Conservation (phyloP, 2,113 vertebrate genomes). For the Oreochromis tanganicae region DNA sequence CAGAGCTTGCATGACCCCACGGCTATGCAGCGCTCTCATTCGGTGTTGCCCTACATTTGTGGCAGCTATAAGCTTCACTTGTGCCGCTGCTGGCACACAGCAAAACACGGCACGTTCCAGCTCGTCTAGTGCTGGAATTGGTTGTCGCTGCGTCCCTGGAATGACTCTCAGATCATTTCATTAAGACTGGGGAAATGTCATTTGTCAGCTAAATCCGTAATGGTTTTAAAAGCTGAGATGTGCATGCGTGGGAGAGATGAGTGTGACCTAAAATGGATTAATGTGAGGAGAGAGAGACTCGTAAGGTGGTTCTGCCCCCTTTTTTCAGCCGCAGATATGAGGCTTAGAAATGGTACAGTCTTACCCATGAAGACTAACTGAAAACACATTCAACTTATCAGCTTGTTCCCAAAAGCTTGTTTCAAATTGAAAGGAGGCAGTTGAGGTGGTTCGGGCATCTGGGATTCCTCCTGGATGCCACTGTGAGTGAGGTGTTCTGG, state of each 20-base stretch:
- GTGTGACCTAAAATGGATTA: constrained; percentile 15
- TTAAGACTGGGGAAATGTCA: constrained; percentile 4
- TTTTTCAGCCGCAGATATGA: not conserved
- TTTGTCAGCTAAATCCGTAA: constrained; percentile 29
- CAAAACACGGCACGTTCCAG: constrained; percentile 12
- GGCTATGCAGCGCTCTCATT: constrained; percentile 31
- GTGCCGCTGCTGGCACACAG: not conserved
- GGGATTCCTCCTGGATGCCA: not conserved
- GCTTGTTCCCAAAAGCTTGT: not conserved
- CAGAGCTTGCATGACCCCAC: constrained; percentile 36
- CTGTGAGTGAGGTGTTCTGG: not conserved
- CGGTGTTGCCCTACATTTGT: constrained; percentile 52
- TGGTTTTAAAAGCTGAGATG: constrained; percentile 8
- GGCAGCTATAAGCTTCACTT: constrained; percentile 15
- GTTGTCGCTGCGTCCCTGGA: not conserved
- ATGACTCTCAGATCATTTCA: constrained; percentile 25
- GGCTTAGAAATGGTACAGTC: not conserved
- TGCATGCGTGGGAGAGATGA: not conserved
- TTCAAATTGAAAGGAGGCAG: not conserved
- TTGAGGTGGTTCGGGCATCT: not conserved
- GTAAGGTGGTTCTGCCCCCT: not conserved
- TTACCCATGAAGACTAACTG: not conserved
- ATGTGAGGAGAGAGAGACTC: not conserved
- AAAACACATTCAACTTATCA: not conserved
- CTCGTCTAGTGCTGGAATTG: constrained; percentile 16